Percentiles rank a stretch among this genome's conserved stretches.
Conservation (phyloP, 2,888 invertebrate species). For the Dasysyrphus tricinctus region DNA sequence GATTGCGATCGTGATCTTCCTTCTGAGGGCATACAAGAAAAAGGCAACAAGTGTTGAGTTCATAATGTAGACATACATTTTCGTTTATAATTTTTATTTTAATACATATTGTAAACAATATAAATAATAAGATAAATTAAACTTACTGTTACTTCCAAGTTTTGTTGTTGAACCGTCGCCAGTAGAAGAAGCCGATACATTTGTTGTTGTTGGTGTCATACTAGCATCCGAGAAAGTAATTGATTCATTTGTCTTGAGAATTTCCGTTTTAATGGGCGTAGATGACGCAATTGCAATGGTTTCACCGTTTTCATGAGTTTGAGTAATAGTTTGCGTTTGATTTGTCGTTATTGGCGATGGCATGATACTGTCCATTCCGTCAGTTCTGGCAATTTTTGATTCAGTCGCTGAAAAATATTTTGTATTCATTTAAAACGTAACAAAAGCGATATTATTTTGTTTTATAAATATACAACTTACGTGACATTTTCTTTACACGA, state of each 20-base stretch:
- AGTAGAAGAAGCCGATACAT: slow-evolving; percentile 72
- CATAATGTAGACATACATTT: neutral
- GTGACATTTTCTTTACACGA: slow-evolving; percentile 84
- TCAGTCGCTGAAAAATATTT: slow-evolving; percentile 78
- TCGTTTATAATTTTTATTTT: too few relatives aligned
- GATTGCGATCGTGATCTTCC: slow-evolving; percentile 86
- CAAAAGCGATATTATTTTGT: neutral
- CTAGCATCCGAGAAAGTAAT: slow-evolving; percentile 81
- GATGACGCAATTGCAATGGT: slow-evolving; percentile 79
- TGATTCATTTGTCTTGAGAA: slow-evolving; percentile 81
- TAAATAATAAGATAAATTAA: too few relatives aligned
- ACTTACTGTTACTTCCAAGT: slow-evolving; percentile 77
- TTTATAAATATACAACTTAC: slow-evolving; percentile 77
- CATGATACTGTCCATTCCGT: slow-evolving; percentile 82
- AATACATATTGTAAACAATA: too few relatives aligned
- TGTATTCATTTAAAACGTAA: neutral
- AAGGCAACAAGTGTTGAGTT: neutral
- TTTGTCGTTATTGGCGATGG: slow-evolving; percentile 81
- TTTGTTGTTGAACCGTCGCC: slow-evolving; percentile 76
- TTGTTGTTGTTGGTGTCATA: slow-evolving; percentile 72
- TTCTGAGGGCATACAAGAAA: slow-evolving; percentile 77
- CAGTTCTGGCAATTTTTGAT: slow-evolving; percentile 82
- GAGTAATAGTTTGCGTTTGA: slow-evolving; percentile 66
- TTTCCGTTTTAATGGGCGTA: slow-evolving; percentile 81
- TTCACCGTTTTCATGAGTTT: slow-evolving; percentile 79